phyloP scores from a whole-genome alignment of 2,113 vertebrate species.

The Odobenus rosmarus region DNA sequence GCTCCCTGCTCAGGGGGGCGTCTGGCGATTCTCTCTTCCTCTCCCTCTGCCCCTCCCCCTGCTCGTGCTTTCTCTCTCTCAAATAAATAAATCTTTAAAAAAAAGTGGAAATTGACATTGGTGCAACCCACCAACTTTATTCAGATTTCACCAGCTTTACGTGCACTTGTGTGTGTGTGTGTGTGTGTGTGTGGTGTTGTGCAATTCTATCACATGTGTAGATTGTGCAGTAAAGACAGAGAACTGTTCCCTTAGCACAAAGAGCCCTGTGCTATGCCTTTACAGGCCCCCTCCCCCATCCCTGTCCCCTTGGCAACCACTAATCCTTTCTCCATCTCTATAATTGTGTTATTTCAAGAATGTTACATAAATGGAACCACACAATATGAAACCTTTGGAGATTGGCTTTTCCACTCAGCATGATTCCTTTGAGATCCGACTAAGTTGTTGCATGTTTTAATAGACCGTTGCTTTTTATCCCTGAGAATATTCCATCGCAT shows the following conservation, averaged over 20 bases:
- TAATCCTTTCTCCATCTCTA: slow-evolving; percentile 15
- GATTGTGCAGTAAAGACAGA: neutral
- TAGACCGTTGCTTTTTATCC: neutral
- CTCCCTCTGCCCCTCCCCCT: neutral
- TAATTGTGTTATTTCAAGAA: slow-evolving; percentile 54
- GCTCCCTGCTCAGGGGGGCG: neutral
- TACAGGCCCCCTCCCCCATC: neutral
- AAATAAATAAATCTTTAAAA: neutral
- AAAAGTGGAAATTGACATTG: slow-evolving; percentile 9
- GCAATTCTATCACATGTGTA: neutral
- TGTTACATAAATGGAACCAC: neutral
- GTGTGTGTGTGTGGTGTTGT: neutral
- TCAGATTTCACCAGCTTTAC: neutral
- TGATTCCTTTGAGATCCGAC: neutral
- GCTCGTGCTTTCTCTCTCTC: neutral
- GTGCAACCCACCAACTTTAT: neutral
- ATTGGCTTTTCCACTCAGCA: neutral
- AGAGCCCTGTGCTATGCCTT: neutral
- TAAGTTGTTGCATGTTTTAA: neutral
- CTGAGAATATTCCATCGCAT: neutral
- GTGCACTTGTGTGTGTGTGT: neutral
- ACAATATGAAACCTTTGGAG: slow-evolving; percentile 23
- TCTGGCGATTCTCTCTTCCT: neutral
- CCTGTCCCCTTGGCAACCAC: slow-evolving; percentile 48
- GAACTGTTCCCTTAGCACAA: neutral